Conservation (phyloP, 2,113 vertebrate species). For the Istiophorus platypterus region DNA sequence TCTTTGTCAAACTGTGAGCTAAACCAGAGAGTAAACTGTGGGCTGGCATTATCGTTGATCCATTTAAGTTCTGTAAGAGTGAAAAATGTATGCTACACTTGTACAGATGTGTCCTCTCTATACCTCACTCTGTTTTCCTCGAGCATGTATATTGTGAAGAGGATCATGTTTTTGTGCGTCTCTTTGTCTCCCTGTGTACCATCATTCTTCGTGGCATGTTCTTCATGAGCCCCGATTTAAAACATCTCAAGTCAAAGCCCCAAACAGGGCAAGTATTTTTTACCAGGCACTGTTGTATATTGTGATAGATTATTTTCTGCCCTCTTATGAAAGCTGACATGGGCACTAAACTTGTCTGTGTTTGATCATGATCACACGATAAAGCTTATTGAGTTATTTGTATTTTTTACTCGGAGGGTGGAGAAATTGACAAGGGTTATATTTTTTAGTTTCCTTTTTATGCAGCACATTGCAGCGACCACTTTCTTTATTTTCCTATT, state of each 20-base stretch:
- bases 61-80: slow-evolving; percentile 55
- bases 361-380: slow-evolving; percentile 50
- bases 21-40: slow-evolving; percentile 31
- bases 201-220: slow-evolving; percentile 64
- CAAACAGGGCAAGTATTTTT: slow-evolving; percentile 38
- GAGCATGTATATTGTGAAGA: slow-evolving; percentile 68
- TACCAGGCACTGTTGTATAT: slow-evolving; percentile 51
- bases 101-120: slow-evolving; percentile 75
- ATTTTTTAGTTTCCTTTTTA: slow-evolving; percentile 77
- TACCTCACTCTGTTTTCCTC: slow-evolving; percentile 71
- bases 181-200: slow-evolving; percentile 48
- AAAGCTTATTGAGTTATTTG: slow-evolving; percentile 48
- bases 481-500: slow-evolving; percentile 82
- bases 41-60: slow-evolving; percentile 53
- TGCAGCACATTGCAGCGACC: slow-evolving; percentile 85
- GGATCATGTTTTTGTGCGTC: slow-evolving; percentile 57
- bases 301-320: slow-evolving; percentile 68
- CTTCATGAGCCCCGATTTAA: slow-evolving; percentile 31
- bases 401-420: slow-evolving; percentile 52
- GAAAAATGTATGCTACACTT: slow-evolving; percentile 62
- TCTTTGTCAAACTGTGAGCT: slow-evolving; percentile 55
- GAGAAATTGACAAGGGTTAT: slow-evolving; percentile 63
- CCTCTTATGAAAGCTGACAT: slow-evolving; percentile 50
- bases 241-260: slow-evolving; percentile 13
- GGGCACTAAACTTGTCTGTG: slow-evolving; percentile 67